Evolutionary conservation across 2,888 invertebrate species (phyloP), one percentile per base, ranked within the genome.

Genomic region (Himalopsyche anomala): DNA sequence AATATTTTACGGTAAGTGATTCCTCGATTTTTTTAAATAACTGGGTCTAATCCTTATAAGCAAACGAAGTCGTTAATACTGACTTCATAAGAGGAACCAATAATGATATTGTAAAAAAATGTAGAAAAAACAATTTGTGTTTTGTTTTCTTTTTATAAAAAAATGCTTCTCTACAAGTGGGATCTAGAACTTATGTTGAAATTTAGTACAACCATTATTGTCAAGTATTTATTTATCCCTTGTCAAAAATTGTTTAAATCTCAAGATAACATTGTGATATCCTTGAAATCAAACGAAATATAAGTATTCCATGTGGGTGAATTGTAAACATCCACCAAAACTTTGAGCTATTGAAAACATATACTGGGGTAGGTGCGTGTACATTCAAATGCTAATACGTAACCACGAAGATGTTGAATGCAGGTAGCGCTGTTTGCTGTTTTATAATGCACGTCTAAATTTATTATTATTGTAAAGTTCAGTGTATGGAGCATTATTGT

Each of bases 341-440:
- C 62, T 62, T 62, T 62, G 19, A 28, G 15, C 62, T 62, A 74
- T 74, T 74, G 74, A 74, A 74, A 74, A 74, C 38, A 74, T 15
- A 36, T 74, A 8, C 74, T 28, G 36, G 74, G 74, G 74, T 74
- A 74, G 28, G 38, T 74, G 74, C 80, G 81, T 17, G 19, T 54
- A 54, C 83, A 87, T 85, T 82, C 82, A 83, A 56, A 85, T 83
- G 87, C 85, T 83, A 83, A 87, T 85, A 83, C 12, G 17, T 79
- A 80, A 79, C 74, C 74, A 74, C 74, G 36, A 74, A 36, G 28
- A 74, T 74, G 28, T 38, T 74, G 15, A 74, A 74, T 74, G 54
- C 86, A 86, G 86, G 86, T 86, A 86, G 80, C 56, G 42, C 19
- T 84, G 69, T 86, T 86, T 83, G 84, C 17, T 56, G 51, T 86